Evolutionary conservation across 2,797 vertebrate species (phyloP), one percentile per base, ranked within the genome.

Genomic region (Buceros bicornis): DNA sequence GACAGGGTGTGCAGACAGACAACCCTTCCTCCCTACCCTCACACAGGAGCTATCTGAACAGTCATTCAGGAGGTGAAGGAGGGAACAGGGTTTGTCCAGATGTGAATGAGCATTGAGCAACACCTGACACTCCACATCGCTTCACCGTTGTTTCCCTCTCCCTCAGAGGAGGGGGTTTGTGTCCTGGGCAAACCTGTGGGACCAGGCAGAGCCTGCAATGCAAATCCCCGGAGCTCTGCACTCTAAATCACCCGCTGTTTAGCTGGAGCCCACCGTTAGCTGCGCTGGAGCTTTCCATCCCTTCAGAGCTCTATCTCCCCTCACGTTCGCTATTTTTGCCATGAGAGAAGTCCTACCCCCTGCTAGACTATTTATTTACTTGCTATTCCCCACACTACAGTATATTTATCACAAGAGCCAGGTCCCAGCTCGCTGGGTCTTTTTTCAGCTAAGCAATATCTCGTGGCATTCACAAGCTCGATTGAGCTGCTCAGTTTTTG

Each of bases 61-160:
- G 21, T 10, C 48, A 4, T 3, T n/a, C 13, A 5, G 48, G 29
- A 78, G 77, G n/a, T 4, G 16, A 35, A 25, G 21, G 7, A 16
- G 67, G 57, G 48, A 24, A 25, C 6, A 1, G 43, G 48, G 8
- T 37, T 58, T 6, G 43, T 17, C 48, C 66, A 28, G 71, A n/a
- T 0, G 0, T 0, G 2, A 37, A 16, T 0, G 24, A 72, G 61
- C 58, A 11, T 0, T 0, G 0, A 29, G 48, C 35, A 76, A 5
- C 6, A 29, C 12, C 87, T 20, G 37, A 73, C 45, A 9, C 9
- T 37, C 25, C 17, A 2, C 13, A 62, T 5, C 1, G 9, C 53
- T 40, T 8, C 50, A 4, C 1, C 1, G 24, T 0, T 14, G 10
- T 13, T 54, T 33, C 51, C 17, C 69, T 16, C 56, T 6, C 56